Evolutionary conservation across 2,888 invertebrate species (phyloP), one percentile per base, ranked within the genome.

Genomic region (Leptogaster cylindrica): DNA sequence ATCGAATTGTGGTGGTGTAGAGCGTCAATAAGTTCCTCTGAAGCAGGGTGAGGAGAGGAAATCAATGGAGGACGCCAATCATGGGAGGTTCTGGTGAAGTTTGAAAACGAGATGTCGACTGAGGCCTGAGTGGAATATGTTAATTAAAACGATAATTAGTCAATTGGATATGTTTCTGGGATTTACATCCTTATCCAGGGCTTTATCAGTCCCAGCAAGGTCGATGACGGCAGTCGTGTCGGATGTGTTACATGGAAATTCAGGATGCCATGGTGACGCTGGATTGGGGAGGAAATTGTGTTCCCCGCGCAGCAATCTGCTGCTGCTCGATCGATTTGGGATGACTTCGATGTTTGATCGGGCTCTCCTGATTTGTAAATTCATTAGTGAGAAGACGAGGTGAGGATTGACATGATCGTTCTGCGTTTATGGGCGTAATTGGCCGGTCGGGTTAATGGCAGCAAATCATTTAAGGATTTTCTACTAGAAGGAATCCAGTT

Each of bases 51-150:
- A 8, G 55, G 46, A 51, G 72, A 73, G 69, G 72, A 8, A 28
- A 75, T 77, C 74, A 78, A 79, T 78, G 79, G 78, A 79, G 79
- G 77, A 79, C 75, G 79, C 79, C 79, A 79, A 79, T 79, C 67
- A 70, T 68, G 71, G 66, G 69, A 61, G 65, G n/a, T n/a, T n/a
- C n/a, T n/a, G n/a, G 39, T 65, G 48, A 64, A 48, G 28, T 31
- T 33, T 64, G 64, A 58, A 58, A 58, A 39, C 39, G 41, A 41
- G 58, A 58, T 58, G 58, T 58, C 58, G 58, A 58, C 58, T 58
- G 31, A 39, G 16, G 39, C 39, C 58, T 20, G 58, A 68, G 64
- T 68, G 65, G 70, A 70, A 71, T 69, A 69, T 70, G 70, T 70
- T 71, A 71, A 71, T 71, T 71, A 71, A 71, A 70, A 65, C 66